These are phyloP conservation scores for Ursus arctos DNA, from an alignment of 2,113 vertebrate genomes.

Conservation along the genomic window DNA sequence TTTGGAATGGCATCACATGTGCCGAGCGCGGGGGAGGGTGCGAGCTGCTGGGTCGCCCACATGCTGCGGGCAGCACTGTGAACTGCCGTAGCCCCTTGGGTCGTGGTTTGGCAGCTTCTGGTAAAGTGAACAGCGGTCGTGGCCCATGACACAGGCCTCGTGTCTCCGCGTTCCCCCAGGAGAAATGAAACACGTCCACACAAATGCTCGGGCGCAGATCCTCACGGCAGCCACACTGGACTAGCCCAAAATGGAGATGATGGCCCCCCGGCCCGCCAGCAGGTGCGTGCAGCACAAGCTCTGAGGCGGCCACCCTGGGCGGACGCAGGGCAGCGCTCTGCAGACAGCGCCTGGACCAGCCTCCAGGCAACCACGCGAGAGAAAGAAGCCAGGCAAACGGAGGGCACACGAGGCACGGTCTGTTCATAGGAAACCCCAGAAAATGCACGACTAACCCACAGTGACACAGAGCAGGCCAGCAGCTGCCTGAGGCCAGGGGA, in stretches of 20 bases:
- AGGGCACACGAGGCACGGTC: fast-evolving
- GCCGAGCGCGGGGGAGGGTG: fast-evolving
- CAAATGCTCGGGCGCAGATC: background rate
- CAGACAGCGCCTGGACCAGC: fast-evolving
- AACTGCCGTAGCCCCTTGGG: background rate
- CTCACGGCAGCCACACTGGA: fast-evolving
- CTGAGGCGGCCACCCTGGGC: fast-evolving
- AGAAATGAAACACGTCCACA: background rate
- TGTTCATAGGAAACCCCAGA: fast-evolving
- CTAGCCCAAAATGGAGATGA: background rate
- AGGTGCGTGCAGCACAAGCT: background rate
- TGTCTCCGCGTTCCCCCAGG: background rate
- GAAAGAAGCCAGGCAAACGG: background rate
- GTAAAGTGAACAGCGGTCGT: fast-evolving
- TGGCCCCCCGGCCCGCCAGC: background rate
- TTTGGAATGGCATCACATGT: fast-evolving
- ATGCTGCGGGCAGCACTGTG: fast-evolving
- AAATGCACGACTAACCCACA: background rate
- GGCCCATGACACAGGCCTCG: fast-evolving
- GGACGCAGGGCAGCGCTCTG: too few relatives aligned
- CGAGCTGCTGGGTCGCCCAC: fast-evolving
- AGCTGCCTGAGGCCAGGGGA: background rate
- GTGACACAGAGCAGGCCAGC: background rate
- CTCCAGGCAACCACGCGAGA: fast-evolving
- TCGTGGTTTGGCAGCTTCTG: fast-evolving